phyloP scores from a whole-genome alignment of 2,888 invertebrate species.

The Lordiphosa andalusiaca region DNA sequence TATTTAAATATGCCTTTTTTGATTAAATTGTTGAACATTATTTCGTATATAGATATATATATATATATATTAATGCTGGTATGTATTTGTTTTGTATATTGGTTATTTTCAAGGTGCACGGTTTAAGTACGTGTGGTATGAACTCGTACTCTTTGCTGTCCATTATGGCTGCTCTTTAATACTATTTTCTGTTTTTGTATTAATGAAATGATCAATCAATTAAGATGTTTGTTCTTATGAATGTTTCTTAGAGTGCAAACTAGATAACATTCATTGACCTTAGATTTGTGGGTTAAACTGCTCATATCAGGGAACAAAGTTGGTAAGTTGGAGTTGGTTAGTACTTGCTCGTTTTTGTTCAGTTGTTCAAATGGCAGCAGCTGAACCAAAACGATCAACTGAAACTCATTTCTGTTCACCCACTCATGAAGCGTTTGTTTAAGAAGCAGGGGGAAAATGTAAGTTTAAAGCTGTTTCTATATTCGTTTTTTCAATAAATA shows the following conservation, averaged over 20 bases:
- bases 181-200: constrained; percentile 41
- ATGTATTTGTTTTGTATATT: constrained; percentile 10
- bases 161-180: constrained; percentile 22
- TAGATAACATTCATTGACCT: constrained; percentile 16
- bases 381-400: no score
- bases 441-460: not conserved
- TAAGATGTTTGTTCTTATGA: not conserved
- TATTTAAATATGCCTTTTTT: constrained; percentile 49
- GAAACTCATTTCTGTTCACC: no score
- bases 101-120: constrained; percentile 10
- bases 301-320: no score
- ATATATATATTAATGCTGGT: constrained; percentile 5
- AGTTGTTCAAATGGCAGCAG: no score
- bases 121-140: constrained; percentile 14
- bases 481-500: constrained; percentile 1
- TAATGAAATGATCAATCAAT: constrained; percentile 16
- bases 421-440: not conserved
- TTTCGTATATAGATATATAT: constrained; percentile 25
- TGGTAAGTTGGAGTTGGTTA: no score
- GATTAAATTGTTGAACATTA: constrained; percentile 61
- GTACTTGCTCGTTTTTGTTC: no score
- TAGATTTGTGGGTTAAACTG: not conserved
- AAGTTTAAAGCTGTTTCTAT: constrained; percentile 3
- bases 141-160: not conserved
- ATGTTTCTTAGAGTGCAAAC: constrained; percentile 45